Conservation (phyloP, 2,113 vertebrate species). For the Aythya baeri region DNA sequence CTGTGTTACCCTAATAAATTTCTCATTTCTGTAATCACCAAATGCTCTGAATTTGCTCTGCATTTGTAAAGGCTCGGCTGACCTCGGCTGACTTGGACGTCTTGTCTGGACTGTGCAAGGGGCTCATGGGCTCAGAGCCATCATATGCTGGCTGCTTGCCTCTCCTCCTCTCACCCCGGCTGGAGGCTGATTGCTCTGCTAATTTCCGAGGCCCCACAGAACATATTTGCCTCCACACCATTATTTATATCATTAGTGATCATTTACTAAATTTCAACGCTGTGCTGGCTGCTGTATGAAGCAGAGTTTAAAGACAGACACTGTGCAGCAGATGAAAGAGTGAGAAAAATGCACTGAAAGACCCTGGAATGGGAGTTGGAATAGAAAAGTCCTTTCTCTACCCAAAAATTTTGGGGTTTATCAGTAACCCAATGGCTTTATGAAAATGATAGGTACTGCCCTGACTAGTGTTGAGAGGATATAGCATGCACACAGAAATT, state of each 20-base stretch:
- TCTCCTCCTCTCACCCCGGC: neutral
- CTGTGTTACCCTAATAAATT: neutral
- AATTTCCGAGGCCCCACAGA: slow-evolving; percentile 31
- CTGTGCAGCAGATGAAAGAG: neutral
- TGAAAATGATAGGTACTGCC: neutral
- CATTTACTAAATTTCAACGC: slow-evolving; percentile 30
- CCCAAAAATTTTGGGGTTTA: neutral
- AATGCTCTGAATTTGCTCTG: neutral
- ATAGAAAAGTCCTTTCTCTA: neutral
- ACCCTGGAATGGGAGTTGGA: neutral
- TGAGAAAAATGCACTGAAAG: neutral
- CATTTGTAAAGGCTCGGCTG: neutral
- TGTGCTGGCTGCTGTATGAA: neutral
- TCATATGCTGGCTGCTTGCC: slow-evolving; percentile 16
- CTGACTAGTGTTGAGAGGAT: neutral
- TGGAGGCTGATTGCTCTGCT: slow-evolving; percentile 27
- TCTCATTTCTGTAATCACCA: neutral
- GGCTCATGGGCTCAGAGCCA: neutral
- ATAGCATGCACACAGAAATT: neutral
- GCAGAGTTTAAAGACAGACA: neutral
- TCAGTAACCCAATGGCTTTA: neutral
- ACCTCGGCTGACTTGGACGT: neutral
- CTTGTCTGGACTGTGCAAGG: neutral
- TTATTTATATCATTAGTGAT: slow-evolving; percentile 3
- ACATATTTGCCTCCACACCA: neutral